phyloP scores from a whole-genome alignment of 2,888 invertebrate genomes.

The Bembecia ichneumoniformis region DNA sequence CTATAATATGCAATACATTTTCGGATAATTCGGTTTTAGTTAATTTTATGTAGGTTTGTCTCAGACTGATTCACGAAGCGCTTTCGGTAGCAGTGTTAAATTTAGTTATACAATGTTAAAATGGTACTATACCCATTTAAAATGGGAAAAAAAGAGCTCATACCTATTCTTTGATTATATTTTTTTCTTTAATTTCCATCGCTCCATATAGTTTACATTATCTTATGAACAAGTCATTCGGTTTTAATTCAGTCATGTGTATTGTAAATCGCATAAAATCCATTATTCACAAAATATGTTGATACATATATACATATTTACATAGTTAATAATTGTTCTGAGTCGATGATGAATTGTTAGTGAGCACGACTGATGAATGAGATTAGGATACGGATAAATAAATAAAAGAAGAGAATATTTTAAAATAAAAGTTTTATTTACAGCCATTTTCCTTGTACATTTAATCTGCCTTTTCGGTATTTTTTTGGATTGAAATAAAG shows the following conservation, averaged over 20 bases:
- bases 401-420: slow-evolving; percentile 68
- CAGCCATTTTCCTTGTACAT: neutral
- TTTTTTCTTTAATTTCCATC: no score
- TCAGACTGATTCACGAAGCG: slow-evolving; percentile 46
- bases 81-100: slow-evolving; percentile 24
- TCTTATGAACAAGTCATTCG: slow-evolving; percentile 4
- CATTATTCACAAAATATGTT: slow-evolving; percentile 30
- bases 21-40: no score
- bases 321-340: slow-evolving; percentile 45
- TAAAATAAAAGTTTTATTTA: slow-evolving; percentile 21
- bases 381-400: slow-evolving; percentile 57
- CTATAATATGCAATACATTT: no score
- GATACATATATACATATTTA: slow-evolving; percentile 24
- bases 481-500: no score
- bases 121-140: no score
- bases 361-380: slow-evolving; percentile 56
- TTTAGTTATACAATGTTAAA: slow-evolving; percentile 24
- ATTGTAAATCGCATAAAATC: slow-evolving; percentile 9
- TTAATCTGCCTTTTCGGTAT: no score
- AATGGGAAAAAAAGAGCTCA: no score
- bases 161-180: no score
- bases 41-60: no score
- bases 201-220: neutral
- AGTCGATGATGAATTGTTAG: slow-evolving; percentile 44
- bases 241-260: neutral